These are phyloP conservation scores for Aspidapion aeneum DNA, from an alignment of 2,888 invertebrate genomes.

Conservation along the genomic window DNA sequence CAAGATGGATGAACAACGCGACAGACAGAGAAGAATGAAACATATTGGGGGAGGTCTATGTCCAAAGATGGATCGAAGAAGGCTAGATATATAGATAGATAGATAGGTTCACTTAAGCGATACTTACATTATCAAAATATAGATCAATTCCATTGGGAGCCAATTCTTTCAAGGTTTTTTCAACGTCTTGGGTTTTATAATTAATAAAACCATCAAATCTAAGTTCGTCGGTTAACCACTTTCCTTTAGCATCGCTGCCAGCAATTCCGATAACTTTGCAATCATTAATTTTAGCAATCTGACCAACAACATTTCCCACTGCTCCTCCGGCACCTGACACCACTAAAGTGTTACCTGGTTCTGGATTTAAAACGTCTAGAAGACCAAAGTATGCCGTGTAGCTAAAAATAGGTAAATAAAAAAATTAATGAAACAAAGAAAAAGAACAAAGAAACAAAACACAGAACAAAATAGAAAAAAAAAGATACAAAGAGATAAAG, in stretches of 20 bases:
- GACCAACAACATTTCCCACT: conserved; percentile 74
- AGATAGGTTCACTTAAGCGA: no score
- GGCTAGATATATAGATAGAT: no score
- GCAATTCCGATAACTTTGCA: conserved; percentile 69
- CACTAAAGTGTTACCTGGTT: conserved; percentile 68
- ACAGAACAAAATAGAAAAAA: no score
- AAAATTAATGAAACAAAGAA: no score
- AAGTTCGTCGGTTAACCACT: conserved; percentile 60
- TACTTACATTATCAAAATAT: conserved; percentile 72
- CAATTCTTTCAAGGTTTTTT: conserved; percentile 53
- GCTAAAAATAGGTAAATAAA: no score
- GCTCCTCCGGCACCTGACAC: conserved; percentile 76
- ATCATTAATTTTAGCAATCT: conserved; percentile 71
- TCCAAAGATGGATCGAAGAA: no score
- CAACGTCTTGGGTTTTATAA: conserved; percentile 62
- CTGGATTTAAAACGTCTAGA: conserved; percentile 65
- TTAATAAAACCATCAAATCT: conserved; percentile 68
- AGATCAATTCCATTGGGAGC: conserved; percentile 72
- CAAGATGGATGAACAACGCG: no score
- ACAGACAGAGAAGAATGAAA: no score
- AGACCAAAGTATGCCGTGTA: conserved; percentile 75
- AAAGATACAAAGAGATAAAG: no score
- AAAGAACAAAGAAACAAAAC: no score
- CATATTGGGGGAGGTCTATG: no score
- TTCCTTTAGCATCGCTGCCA: conserved; percentile 66